Conservation (phyloP, 2,797 vertebrate species). For the Sebastes variabilis region DNA sequence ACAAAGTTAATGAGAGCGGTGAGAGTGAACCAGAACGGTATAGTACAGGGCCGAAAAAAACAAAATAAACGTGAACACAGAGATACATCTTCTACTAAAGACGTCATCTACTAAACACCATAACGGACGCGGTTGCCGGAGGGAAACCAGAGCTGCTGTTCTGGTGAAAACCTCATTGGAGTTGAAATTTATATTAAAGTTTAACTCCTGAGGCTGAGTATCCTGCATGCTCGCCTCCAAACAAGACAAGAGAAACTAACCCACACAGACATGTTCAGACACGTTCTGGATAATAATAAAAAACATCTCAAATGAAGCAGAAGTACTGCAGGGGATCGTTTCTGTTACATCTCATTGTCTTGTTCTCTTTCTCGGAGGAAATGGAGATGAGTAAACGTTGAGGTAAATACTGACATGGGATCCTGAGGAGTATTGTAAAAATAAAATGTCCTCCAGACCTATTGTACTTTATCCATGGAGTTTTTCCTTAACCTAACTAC, state of each 20-base stretch:
- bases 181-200: neutral
- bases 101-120: neutral
- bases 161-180: neutral
- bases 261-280: neutral
- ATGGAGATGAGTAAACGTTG: neutral
- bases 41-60: accelerated
- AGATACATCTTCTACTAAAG: neutral
- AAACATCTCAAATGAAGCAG: neutral
- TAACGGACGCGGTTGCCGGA: neutral
- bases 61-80: neutral
- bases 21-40: neutral
- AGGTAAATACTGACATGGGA: neutral
- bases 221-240: neutral
- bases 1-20: neutral
- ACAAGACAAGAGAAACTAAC: neutral
- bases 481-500: no score
- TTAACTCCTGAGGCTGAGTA: neutral
- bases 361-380: neutral
- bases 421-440: neutral
- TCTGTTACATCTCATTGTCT: neutral
- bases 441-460: neutral
- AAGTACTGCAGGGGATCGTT: neutral
- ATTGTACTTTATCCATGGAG: neutral
- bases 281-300: neutral
- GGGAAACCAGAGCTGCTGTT: neutral